phyloP scores from a whole-genome alignment of 2,888 invertebrate species.

The Ormyrus thymus region DNA sequence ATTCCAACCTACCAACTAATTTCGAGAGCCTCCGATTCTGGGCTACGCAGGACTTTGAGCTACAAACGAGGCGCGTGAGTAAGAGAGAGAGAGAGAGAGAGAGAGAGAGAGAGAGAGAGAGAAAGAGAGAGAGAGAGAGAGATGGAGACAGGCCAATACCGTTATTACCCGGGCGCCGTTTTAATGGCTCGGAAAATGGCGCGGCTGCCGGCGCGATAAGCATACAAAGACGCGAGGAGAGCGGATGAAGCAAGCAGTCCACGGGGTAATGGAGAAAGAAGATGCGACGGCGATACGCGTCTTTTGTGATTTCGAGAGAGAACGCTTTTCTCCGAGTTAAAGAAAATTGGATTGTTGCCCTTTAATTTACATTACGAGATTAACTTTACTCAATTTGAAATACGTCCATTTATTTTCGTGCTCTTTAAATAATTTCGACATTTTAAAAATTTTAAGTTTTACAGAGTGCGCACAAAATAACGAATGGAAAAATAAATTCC shows the following conservation, averaged over 20 bases:
- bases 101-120: neutral
- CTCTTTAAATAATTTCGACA: no score
- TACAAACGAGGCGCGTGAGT: no score
- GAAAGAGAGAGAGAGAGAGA: neutral
- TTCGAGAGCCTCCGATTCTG: neutral
- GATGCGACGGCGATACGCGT: neutral
- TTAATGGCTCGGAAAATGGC: constrained; percentile 34
- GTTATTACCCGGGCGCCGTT: constrained; percentile 9
- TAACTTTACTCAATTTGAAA: no score
- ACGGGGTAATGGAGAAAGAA: neutral
- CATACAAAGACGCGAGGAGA: neutral
- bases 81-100: neutral
- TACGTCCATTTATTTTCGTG: no score
- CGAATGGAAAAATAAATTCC: no score
- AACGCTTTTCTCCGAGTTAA: no score
- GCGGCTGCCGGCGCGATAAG: neutral
- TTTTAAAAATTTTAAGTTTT: no score
- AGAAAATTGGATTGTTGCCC: no score
- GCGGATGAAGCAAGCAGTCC: no score
- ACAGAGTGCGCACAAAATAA: no score
- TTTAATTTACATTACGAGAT: no score
- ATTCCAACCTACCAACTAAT: constrained; percentile 33
- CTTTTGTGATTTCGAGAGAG: neutral
- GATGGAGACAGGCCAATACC: neutral
- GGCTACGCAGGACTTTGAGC: no score